Conservation (phyloP, 1,140 invertebrate species). For the Philopotamus ludificatus region DNA sequence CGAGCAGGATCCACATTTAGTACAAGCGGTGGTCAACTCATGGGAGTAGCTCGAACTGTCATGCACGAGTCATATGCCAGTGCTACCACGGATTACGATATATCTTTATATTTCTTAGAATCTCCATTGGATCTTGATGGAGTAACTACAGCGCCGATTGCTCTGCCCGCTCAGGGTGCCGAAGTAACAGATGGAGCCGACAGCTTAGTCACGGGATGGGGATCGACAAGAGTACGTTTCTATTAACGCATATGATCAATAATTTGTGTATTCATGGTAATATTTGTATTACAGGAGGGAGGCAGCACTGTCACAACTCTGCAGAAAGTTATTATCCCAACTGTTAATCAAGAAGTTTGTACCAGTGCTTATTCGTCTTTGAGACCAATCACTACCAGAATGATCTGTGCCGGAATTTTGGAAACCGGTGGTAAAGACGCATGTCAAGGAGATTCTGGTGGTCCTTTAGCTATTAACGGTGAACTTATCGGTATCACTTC, state of each 20-base stretch:
- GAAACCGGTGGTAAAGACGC: slow-evolving; percentile 42
- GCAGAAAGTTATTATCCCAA: slow-evolving; percentile 48
- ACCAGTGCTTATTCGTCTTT: slow-evolving; percentile 40
- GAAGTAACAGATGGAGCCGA: slow-evolving; percentile 40
- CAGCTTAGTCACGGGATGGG: slow-evolving; percentile 49
- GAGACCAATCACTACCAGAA: slow-evolving; percentile 57
- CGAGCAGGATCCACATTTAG: slow-evolving; percentile 15
- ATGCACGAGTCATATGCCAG: slow-evolving; percentile 1
- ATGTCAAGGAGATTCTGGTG: slow-evolving; percentile 60
- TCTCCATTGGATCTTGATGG: background rate
- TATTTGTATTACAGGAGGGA: slow-evolving; percentile 15
- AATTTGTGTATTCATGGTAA: background rate
- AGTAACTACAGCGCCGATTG: background rate
- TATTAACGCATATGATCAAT: background rate
- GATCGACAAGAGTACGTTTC: slow-evolving; percentile 29
- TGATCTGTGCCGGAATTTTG: slow-evolving; percentile 66
- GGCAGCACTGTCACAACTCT: slow-evolving; percentile 43
- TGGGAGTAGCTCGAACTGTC: background rate
- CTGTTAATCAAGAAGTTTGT: slow-evolving; percentile 46
- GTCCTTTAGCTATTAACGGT: slow-evolving; percentile 56
- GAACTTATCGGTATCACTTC: slow-evolving; percentile 67
- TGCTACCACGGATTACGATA: slow-evolving; percentile 18
- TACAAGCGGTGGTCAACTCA: slow-evolving; percentile 21
- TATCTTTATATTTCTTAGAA: slow-evolving; percentile 10
- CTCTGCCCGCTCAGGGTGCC: slow-evolving; percentile 27